Evolutionary conservation across 2,113 vertebrate species (phyloP), one percentile per base, ranked within the genome.

Genomic region (Alligator sinensis): DNA sequence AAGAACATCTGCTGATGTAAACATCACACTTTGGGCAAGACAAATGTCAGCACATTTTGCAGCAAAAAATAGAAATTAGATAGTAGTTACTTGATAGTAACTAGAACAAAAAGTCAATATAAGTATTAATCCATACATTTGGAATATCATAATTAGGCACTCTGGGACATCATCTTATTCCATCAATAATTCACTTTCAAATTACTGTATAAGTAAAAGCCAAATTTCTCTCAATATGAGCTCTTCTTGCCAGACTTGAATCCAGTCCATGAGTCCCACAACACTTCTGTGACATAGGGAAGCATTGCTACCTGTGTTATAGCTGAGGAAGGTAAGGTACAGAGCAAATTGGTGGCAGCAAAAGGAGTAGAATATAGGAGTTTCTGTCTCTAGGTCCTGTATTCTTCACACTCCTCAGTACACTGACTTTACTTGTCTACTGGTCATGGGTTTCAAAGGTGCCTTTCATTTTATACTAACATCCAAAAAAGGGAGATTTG

Each of bases 61-160:
- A 47, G 47, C 47, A 47, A 47, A 47, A 47, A 47, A 47, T 47
- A 47, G 47, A 47, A 47, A 47, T 47, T 47, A 47, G 47, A 47
- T 47, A 47, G 47, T 47, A 47, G 47, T 47, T 47, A 47, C 47
- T 47, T 47, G 54, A 28, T 2, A 14, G 86, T 25, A 11, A 15
- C 1, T 1, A 47, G 16, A 74, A 16, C 2, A 1, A 57, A 72
- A 17, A 74, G 3, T 0, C 14, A 59, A 5, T 0, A 21, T 14
- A 55, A 1, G 0, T 4, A 59, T 61, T 57, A 55, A 70, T 90
- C 59, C 0, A 72, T 21, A 12, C 68, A 0, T 3, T 3, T 57
- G 0, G 0, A 58, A 3, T 18, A 64, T 28, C 54, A 75, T 63
- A 4, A 0, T 47, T 0, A 0, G 30, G 2, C 4, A 14, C 0